Conservation (phyloP, 1,140 invertebrate species). For the Pachypeltis micranthus region DNA sequence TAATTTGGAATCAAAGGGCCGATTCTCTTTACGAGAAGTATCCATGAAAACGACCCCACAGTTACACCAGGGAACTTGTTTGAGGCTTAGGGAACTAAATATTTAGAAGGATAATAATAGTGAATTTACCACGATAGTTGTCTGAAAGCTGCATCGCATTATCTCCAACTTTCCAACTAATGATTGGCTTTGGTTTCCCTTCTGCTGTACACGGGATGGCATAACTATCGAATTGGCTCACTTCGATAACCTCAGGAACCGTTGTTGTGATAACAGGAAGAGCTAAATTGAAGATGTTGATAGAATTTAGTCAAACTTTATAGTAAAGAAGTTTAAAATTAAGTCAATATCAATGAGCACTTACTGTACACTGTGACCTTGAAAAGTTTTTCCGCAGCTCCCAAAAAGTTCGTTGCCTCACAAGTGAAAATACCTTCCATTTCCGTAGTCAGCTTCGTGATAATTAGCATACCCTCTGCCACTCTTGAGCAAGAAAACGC, state of each 20-base stretch:
- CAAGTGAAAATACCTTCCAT: slow-evolving; percentile 38
- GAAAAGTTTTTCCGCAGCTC: slow-evolving; percentile 41
- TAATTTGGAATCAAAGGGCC: too few species aligned
- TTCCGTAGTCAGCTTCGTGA: slow-evolving; percentile 16
- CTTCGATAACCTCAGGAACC: slow-evolving; percentile 12
- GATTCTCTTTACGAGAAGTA: too few species aligned
- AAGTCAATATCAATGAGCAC: too few species aligned
- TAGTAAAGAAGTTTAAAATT: too few species aligned
- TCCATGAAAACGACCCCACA: too few species aligned
- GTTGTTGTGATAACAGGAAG: slow-evolving; percentile 29
- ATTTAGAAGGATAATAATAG: too few species aligned
- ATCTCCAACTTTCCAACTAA: slow-evolving; percentile 20
- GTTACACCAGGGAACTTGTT: too few species aligned
- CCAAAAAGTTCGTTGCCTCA: slow-evolving; percentile 40
- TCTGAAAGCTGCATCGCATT: too few species aligned
- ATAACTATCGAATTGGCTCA: neutral
- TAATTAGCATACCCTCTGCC: neutral
- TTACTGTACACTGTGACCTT: slow-evolving; percentile 39
- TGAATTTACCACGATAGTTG: too few species aligned
- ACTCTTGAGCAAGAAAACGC: too few species aligned
- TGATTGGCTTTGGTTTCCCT: slow-evolving; percentile 9
- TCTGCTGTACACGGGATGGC: slow-evolving; percentile 10
- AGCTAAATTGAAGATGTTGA: slow-evolving; percentile 28
- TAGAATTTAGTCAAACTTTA: too few species aligned
- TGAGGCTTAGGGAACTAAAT: too few species aligned